Conservation (phyloP, 2,888 invertebrate species). For the Julus scanicus region DNA sequence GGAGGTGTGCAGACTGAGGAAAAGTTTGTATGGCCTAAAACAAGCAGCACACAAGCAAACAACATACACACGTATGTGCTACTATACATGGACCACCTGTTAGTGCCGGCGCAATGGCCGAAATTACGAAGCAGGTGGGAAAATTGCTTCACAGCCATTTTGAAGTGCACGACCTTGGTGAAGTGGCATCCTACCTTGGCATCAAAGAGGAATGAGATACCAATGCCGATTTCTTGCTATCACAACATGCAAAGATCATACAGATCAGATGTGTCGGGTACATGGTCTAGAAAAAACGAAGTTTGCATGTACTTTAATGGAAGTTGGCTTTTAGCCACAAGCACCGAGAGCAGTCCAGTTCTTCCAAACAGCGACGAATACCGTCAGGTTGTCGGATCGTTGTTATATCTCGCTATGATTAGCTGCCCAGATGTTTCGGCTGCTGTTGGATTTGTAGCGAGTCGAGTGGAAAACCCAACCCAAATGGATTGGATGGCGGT, state of each 20-base stretch:
- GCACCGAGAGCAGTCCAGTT: background rate
- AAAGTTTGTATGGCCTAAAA: constrained; percentile 4
- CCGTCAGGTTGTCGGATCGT: background rate
- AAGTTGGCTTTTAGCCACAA: background rate
- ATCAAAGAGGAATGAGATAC: background rate
- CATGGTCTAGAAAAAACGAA: background rate
- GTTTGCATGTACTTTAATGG: background rate
- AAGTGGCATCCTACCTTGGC: background rate
- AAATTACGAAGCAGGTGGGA: background rate
- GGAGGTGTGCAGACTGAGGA: background rate
- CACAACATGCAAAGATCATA: background rate
- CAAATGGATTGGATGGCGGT: background rate
- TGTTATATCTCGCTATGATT: background rate
- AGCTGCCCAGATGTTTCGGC: background rate
- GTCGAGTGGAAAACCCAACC: background rate
- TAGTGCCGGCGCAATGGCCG: background rate
- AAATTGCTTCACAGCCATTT: background rate
- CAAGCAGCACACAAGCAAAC: background rate
- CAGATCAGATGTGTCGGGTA: background rate
- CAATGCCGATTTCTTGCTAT: constrained; percentile 25
- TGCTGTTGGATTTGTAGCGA: background rate
- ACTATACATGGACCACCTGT: background rate
- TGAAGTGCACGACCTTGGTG: background rate
- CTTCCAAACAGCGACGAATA: background rate
- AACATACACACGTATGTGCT: background rate